Percentiles rank a stretch among this genome's conserved stretches.
Evolutionary conservation across 92 coral and sea anemone genomes (phyloP).

Genomic region (Porites rus): DNA sequence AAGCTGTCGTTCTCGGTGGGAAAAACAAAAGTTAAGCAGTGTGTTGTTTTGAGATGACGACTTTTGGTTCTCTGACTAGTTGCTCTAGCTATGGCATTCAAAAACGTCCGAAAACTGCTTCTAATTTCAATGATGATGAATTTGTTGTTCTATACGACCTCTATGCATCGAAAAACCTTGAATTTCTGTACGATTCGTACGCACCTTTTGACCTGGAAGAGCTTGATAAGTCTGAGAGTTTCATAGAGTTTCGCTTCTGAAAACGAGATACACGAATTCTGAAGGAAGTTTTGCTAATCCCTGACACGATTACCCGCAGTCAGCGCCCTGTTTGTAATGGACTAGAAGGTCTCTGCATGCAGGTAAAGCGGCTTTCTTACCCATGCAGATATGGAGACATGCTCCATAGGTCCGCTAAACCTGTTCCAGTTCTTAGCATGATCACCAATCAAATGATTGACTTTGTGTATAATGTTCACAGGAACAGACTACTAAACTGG

Average conservation of each 20-base stretch:
- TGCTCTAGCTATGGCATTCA: conserved; percentile 6
- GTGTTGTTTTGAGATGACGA: conserved; percentile 11
- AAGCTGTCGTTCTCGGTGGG: conserved; percentile 35
- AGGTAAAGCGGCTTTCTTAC: not conserved
- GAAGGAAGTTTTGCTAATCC: not conserved
- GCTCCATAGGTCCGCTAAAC: not conserved
- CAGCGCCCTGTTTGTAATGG: conserved; percentile 3
- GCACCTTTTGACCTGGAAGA: conserved; percentile 23
- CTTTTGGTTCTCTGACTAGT: conserved; percentile 29
- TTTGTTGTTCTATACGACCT: not conserved
- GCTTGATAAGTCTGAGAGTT: conserved; percentile 4
- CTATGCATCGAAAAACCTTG: too few species aligned
- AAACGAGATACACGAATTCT: conserved; percentile 2
- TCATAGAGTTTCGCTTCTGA: not conserved
- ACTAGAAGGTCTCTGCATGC: conserved; percentile 6
- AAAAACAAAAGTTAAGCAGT: not conserved
- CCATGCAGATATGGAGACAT: conserved; percentile 7
- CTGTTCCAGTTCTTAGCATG: conserved; percentile 18
- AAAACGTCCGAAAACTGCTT: too few species aligned
- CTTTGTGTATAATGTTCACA: too few species aligned
- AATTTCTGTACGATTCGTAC: not conserved
- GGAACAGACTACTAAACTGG: too few species aligned
- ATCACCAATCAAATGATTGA: conserved; percentile 1
- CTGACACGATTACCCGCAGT: not conserved
- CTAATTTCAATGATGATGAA: not conserved